Evolutionary conservation across 2,113 vertebrate species (phyloP), one percentile per base, ranked within the genome.

Genomic region (Sphyrna mokarran): DNA sequence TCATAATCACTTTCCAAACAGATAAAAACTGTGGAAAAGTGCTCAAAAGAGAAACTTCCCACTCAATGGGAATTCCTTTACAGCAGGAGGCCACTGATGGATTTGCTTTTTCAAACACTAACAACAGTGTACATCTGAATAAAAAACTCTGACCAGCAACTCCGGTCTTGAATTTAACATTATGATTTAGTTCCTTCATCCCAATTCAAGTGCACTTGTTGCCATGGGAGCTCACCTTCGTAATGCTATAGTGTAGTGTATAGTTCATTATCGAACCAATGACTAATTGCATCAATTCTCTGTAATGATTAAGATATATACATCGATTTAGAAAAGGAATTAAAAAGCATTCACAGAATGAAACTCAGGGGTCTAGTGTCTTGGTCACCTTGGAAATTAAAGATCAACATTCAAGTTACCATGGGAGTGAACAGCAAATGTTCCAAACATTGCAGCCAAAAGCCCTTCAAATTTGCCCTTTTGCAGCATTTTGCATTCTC

Each of bases 321-420:
- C 29, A n/a, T 61, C 37, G 87, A 66, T 66, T 4, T 22, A n/a
- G 61, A 37, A 66, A 66, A 76, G 33, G 16, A 68, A 93, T 37
- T 91, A 83, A 83, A 83, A 40, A 22, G 20, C 89, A 66, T 93
- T 93, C 61, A 66, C 0, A 68, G n/a, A 91, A 66, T 66, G 89
- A 93, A 93, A 66, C 61, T 83, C n/a, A 29, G 54, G 66, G n/a
- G 89, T 7, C n/a, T 58, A 91, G 89, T 63, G 33, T 66, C 37
- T 43, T 90, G 26, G 85, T 90, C 48, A 90, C 54, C 89, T 93
- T 93, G 61, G 61, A 93, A 93, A 37, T n/a, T 66, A 93, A 66
- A 66, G 20, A 4, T 93, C n/a, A 18, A 23, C n/a, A 68, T 68
- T 93, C 33, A 93, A 66, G n/a, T 68, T 18, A 63, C 58, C 26